These are phyloP conservation scores for Galagoides demidoff DNA, from an alignment of 2,797 vertebrate species.

Conservation along the genomic window DNA sequence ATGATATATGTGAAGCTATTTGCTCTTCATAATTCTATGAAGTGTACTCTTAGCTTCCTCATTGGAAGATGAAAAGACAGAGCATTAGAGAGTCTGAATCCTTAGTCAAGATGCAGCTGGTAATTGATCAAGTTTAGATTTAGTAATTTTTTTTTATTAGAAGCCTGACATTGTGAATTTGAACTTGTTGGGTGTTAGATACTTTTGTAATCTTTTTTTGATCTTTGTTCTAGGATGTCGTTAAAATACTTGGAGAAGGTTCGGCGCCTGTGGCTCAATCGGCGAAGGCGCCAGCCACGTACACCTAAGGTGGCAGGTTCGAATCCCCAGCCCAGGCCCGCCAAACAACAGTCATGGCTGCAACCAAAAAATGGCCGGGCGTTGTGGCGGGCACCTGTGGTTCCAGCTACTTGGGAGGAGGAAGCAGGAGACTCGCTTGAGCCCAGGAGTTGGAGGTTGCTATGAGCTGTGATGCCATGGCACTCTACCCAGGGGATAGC, in stretches of 20 bases:
- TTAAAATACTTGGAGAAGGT: background rate
- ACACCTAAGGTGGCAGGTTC: too few relatives aligned
- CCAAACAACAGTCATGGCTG: too few relatives aligned
- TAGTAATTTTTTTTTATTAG: background rate
- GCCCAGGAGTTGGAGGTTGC: too few relatives aligned
- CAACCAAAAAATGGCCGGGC: too few relatives aligned
- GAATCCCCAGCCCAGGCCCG: too few relatives aligned
- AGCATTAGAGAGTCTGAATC: background rate
- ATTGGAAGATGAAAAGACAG: slow-evolving; percentile 3
- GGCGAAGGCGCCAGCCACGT: too few relatives aligned
- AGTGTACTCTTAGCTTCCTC: background rate
- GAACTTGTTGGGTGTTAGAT: background rate
- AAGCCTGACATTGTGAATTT: slow-evolving; percentile 25
- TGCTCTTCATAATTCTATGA: background rate
- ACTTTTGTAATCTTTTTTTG: slow-evolving; percentile 3
- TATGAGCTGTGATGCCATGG: too few relatives aligned
- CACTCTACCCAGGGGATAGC: too few relatives aligned
- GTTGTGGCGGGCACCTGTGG: too few relatives aligned
- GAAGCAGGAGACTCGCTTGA: too few relatives aligned
- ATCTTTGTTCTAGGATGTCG: background rate
- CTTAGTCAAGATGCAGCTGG: background rate
- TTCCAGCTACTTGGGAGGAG: too few relatives aligned
- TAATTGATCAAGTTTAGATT: slow-evolving; percentile 11
- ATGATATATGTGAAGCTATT: background rate
- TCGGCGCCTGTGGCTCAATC: too few relatives aligned